Evolutionary conservation across 2,888 invertebrate genomes (phyloP), one percentile per base, ranked within the genome.

Genomic region (Amblyteles armatorius): DNA sequence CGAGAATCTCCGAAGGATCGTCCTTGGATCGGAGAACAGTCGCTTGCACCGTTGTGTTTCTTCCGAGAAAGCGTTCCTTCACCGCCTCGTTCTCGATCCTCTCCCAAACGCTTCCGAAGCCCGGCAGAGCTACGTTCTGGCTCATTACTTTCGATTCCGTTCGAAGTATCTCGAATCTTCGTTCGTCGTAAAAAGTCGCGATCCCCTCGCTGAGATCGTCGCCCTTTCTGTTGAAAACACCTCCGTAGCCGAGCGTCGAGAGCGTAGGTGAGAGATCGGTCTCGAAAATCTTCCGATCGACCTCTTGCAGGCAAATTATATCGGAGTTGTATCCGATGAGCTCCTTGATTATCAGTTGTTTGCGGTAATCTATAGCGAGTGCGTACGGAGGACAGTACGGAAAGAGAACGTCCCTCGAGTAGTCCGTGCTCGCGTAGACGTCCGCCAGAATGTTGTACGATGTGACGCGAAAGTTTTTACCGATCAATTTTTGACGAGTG

Each of bases 371-470:
- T 81, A 97, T 96, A 44, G 96, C 95, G 57, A 99, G 94, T 2
- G 97, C 97, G 94, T 97, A 96, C 2, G 96, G 94, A 9, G 98
- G 97, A 92, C 99, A 99, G 91, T 98, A 98, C 0, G 97, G 97
- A 94, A 97, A 97, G 0, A 99, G 94, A 74, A 95, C 95, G 73
- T 95, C 95, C 90, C 97, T 95, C 0, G 97, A 96, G 91, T 95
- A 96, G 86, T 97, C 97, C 0, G 98, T 97, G 93, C 98, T 98
- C 85, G 98, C 97, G 94, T 99, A 99, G 36, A 97, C 94, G 94
- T 98, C 98, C 4, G 99, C 99, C 88, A 99, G 94, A 89, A 99
- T 96, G 93, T 99, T 99, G 92, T 99, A 99, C 0, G 96, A 96
- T 4, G 98, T 95, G 84, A 98, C 95, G 71, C 99, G 95, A 90